Percentiles rank a stretch among this genome's conserved stretches.
Conservation (phyloP, 2,888 invertebrate species). For the Asteroscopus sphinx region DNA sequence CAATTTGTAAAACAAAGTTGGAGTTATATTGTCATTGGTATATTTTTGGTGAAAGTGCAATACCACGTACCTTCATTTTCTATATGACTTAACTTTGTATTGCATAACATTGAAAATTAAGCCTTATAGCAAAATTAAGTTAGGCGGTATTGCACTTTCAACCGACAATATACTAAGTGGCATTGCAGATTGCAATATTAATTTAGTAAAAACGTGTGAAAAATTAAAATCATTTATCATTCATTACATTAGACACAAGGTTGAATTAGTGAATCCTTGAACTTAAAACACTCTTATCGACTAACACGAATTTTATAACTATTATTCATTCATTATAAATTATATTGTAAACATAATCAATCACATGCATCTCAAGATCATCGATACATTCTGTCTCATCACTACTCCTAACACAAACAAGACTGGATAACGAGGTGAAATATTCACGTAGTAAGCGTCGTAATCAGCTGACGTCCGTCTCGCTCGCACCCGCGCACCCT, state of each 20-base stretch:
- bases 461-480: conserved; percentile 81
- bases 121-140: no score
- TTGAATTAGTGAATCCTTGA: neutral
- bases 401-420: conserved; percentile 88
- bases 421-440: conserved; percentile 90
- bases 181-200: no score
- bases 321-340: conserved; percentile 11
- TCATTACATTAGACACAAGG: conserved; percentile 21
- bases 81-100: no score
- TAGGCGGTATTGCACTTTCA: no score
- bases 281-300: conserved; percentile 9
- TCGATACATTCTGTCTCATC: conserved; percentile 67
- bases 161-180: no score
- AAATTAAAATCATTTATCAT: no score
- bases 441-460: conserved; percentile 88
- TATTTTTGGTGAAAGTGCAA: no score
- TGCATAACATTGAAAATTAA: no score
- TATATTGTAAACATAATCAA: conserved; percentile 72
- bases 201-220: no score
- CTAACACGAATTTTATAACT: conserved; percentile 17
- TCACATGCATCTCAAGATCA: conserved; percentile 64
- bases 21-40: no score
- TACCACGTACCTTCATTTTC: no score
- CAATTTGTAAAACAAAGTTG: no score
- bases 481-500: conserved; percentile 73